Base-by-base conservation (phyloP, 2,113 vertebrate genomes). In the Columba janthina region DNA sequence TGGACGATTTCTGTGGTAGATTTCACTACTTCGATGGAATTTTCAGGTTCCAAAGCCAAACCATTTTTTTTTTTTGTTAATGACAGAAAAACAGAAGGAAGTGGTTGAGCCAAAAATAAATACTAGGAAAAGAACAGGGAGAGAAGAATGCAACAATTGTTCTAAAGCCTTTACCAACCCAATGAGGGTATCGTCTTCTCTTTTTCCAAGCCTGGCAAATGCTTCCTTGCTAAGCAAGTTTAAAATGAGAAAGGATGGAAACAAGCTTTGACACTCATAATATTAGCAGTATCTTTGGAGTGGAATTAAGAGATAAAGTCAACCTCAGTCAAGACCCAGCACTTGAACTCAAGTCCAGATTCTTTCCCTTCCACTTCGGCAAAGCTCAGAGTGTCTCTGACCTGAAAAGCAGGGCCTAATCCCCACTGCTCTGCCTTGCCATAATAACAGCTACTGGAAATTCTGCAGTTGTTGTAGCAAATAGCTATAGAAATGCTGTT, bases 61-160 rank as follows among this genome's bases (percentile, higher is more conserved):
- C 6, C 19, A 4, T 50, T 62, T 79, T 34, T 34, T 77, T n/a
- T 81, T 56, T 73, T 48, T 16, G 31, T 32, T 62, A 93, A 60
- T 0, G 7, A 60, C 50, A 75, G 50, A 91, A 86, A 91, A 91
- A 8, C 61, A 85, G 66, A 73, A 83, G 79, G 85, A 91, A 95
- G 69, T 80, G 74, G 40, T 20, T 81, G 71, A 87, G 61, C 57
- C 46, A 93, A 65, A 90, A 96, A 92, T 75, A 90, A 95, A 56
- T 40, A 18, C 13, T 18, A 85, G 77, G 64, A 69, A 90, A 84
- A 94, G 51, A 85, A 66, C 11, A 31, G 32, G n/a, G 67, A 71
- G 46, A 79, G 66, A 74, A 90, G 65, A 84, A 91, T 65, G 29
- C 21, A 79, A 48, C 58, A 71, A 89, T 84, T 89, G 80, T 90